Conservation (phyloP, 2,888 invertebrate genomes). For the Apomyelois bistriatella region DNA sequence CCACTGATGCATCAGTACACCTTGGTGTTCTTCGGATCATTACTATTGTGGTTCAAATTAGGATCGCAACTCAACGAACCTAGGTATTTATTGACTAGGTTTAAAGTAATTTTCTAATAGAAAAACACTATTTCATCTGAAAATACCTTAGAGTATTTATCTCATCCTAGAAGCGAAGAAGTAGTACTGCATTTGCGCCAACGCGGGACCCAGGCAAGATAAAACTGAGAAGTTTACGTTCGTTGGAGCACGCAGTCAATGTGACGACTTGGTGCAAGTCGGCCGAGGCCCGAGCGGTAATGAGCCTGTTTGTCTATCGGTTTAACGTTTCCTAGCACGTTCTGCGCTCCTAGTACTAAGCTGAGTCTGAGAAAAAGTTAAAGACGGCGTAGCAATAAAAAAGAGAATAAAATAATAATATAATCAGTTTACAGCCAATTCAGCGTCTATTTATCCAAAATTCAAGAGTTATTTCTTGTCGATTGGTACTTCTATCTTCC, state of each 20-base stretch:
- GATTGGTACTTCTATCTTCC: too few relatives aligned
- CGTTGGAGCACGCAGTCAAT: background rate
- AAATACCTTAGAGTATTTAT: too few relatives aligned
- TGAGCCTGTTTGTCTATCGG: conserved; percentile 53
- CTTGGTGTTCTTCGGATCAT: too few relatives aligned
- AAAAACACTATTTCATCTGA: too few relatives aligned
- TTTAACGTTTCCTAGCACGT: conserved; percentile 50
- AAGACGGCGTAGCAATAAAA: conserved; percentile 13
- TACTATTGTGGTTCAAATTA: too few relatives aligned
- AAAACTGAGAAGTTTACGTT: background rate
- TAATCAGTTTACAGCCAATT: too few relatives aligned
- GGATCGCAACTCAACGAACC: too few relatives aligned
- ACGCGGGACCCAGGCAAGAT: background rate
- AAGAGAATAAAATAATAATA: background rate
- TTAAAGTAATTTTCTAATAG: too few relatives aligned
- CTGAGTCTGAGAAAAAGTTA: conserved; percentile 7
- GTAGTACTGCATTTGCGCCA: background rate
- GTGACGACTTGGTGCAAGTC: conserved; percentile 32
- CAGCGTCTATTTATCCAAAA: too few relatives aligned
- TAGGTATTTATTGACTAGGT: too few relatives aligned
- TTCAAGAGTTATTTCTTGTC: too few relatives aligned
- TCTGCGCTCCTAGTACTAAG: conserved; percentile 36
- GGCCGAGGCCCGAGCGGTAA: conserved; percentile 33
- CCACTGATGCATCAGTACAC: too few relatives aligned
- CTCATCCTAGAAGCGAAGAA: background rate